Evolutionary conservation across 2,888 invertebrate genomes (phyloP).

Genomic region (Lymantria dispar): DNA sequence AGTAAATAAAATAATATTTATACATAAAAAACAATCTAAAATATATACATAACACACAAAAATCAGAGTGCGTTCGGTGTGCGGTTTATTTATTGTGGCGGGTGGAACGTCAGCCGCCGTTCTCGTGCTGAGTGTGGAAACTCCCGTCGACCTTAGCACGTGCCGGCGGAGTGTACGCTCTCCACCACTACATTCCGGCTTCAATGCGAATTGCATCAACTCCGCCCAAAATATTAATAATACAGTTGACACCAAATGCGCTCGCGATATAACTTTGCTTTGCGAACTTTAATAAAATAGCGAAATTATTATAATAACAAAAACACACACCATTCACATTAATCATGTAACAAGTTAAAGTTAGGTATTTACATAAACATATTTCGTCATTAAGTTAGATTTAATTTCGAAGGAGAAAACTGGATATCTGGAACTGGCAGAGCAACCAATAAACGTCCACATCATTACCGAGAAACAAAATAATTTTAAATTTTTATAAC

Average conservation of each 20-base stretch:
- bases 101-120: constrained; percentile 26
- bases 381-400: not conserved
- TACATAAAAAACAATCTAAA: constrained; percentile 3
- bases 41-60: constrained; percentile 8
- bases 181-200: constrained; percentile 37
- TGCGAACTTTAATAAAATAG: constrained; percentile 41
- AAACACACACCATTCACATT: constrained; percentile 13
- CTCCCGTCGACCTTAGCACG: constrained; percentile 51
- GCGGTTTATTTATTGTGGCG: constrained; percentile 26
- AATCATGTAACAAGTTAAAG: constrained; percentile 2
- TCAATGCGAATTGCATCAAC: constrained; percentile 60
- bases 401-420: constrained; percentile 14
- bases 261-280: constrained; percentile 43
- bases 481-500: no score
- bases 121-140: constrained; percentile 48
- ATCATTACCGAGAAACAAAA: constrained; percentile 1
- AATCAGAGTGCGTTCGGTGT: constrained; percentile 30
- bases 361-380: not conserved
- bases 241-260: constrained; percentile 31
- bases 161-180: constrained; percentile 45
- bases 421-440: constrained; percentile 13
- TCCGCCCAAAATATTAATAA: constrained; percentile 39
- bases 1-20: constrained; percentile 34
- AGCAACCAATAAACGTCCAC: constrained; percentile 10
- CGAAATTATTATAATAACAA: constrained; percentile 25